Evolutionary conservation across 2,888 invertebrate species (phyloP).

Genomic region (Noctuana brunneofusca): DNA sequence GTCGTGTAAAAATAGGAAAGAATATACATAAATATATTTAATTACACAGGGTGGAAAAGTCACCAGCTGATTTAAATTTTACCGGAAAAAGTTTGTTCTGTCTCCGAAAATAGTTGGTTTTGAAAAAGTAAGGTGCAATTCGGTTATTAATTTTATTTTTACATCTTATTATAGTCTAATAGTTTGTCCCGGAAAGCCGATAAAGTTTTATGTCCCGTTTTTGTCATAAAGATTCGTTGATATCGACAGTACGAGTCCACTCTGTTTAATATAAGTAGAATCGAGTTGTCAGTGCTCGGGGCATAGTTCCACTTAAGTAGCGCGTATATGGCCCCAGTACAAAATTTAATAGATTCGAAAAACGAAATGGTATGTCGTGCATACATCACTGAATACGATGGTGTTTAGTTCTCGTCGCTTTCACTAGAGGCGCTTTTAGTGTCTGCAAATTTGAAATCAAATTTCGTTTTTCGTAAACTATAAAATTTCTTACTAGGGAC

Average conservation of each 20-base stretch:
- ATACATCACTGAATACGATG: neutral
- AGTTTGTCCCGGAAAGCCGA: neutral
- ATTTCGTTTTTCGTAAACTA: neutral
- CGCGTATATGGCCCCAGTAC: no score
- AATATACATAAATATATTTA: neutral
- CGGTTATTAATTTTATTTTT: neutral
- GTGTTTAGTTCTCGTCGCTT: neutral
- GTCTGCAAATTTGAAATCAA: neutral
- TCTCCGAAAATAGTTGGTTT: neutral
- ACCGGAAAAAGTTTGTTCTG: neutral
- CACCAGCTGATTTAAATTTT: neutral
- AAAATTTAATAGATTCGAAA: no score
- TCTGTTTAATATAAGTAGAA: constrained; percentile 34
- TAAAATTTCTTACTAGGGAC: neutral
- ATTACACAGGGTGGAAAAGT: neutral
- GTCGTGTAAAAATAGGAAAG: constrained; percentile 4
- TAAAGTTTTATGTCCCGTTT: neutral
- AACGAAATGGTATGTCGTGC: no score
- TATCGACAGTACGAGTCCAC: neutral
- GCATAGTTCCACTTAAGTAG: constrained; percentile 72
- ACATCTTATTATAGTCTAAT: no score
- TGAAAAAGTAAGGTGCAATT: neutral
- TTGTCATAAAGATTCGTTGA: neutral
- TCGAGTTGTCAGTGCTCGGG: constrained; percentile 70
- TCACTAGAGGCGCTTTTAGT: neutral